Evolutionary conservation across 2,888 invertebrate genomes (phyloP).

Genomic region (Diploptera punctata): DNA sequence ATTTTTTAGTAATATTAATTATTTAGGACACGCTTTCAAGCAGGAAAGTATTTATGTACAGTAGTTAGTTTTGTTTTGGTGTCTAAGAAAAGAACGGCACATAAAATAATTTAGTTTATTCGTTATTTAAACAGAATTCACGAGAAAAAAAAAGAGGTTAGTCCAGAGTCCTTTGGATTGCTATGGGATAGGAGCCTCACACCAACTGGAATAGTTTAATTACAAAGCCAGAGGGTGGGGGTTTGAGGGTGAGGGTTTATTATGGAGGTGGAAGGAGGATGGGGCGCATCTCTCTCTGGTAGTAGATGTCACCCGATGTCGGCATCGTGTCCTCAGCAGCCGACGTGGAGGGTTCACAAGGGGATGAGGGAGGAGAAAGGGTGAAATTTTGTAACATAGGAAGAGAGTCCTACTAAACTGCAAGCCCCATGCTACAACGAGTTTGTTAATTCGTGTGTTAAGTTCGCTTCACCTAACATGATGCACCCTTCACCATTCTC

Average conservation of each 20-base stretch:
- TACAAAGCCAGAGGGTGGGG: constrained; percentile 23
- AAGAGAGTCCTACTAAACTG: constrained; percentile 3
- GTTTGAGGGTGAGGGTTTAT: constrained; percentile 8
- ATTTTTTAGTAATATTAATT: too few relatives aligned
- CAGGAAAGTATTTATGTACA: too few relatives aligned
- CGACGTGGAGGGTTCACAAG: not conserved
- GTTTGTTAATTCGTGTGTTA: constrained; percentile 42
- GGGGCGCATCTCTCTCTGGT: constrained; percentile 1
- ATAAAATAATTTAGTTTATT: not conserved
- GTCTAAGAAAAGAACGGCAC: too few relatives aligned
- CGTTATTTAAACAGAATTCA: constrained; percentile 6
- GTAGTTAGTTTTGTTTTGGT: too few relatives aligned
- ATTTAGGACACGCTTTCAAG: too few relatives aligned
- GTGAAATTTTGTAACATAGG: constrained; percentile 13
- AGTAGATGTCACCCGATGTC: constrained; percentile 6
- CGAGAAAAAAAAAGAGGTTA: not conserved
- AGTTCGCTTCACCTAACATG: constrained; percentile 40
- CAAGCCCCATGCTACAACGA: constrained; percentile 25
- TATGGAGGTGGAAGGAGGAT: constrained; percentile 21
- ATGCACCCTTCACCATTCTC: constrained; percentile 28
- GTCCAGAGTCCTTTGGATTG: not conserved
- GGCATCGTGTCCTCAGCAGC: constrained; percentile 19
- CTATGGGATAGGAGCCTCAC: not conserved
- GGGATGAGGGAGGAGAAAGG: not conserved
- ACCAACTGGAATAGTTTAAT: constrained; percentile 32